Base-by-base conservation (phyloP, 2,888 invertebrate genomes). In the Stenoptilia bipunctidactyla region DNA sequence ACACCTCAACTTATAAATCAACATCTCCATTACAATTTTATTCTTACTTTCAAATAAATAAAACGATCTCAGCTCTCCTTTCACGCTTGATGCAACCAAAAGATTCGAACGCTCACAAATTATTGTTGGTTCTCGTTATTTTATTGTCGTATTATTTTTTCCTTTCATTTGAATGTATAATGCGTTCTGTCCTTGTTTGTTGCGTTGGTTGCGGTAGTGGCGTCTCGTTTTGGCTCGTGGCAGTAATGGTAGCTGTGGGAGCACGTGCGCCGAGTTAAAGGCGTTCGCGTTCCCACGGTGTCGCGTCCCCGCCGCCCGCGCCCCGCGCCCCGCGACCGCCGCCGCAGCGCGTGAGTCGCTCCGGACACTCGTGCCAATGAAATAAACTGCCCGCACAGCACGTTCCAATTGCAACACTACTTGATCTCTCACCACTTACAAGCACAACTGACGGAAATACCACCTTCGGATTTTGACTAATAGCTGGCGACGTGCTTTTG, bases 251-350 rank as follows among this genome's bases (percentile, higher is more conserved):
- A 73, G 69, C 73, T 67, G 69, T 63, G 66, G 61, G 70, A 77
- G 82, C 83, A 83, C 83, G 83, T 82, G 83, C 82, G 80, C 73
- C 73, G 69, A 70, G 80, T 77, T 82, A 82, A 83, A 80, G 80
- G 79, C 83, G 77, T 72, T 30, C 74, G 64, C 82, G 75, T 83
- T 83, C 83, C 82, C 83, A 83, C 83, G 83, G 80, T 82, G 72
- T 56, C 57, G 69, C 64, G 61, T 70, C 69, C 62, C 55, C 58
- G 56, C 47, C 47, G 52, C 55, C 54, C 57, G 51, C 55, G 47
- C 56, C 46, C 53, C 53, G 45, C 52, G 40, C 40, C 48, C 43
- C 51, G 40, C 47, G 35, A 44, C 46, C 38, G 61, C 52, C 52
- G 56, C 45, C 44, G 42, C 40, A 42, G 42, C 45, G 45, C 55